phyloP scores from a whole-genome alignment of 2,113 vertebrate genomes.

The Gorsachius goisagi region DNA sequence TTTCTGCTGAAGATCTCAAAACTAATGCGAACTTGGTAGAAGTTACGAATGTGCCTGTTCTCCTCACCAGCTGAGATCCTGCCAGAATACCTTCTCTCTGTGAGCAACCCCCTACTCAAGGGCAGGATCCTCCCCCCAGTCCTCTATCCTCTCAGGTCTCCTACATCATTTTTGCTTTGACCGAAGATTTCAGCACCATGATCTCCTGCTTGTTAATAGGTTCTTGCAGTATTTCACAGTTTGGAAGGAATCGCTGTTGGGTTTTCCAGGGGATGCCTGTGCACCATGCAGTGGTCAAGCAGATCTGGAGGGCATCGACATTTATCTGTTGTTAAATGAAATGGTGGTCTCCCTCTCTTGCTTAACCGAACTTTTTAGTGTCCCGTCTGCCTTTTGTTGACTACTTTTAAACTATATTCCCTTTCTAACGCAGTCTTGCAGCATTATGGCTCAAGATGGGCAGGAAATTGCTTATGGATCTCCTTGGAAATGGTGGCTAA shows the following conservation, averaged over 20 bases:
- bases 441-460: background rate
- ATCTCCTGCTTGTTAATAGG: background rate
- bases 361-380: background rate
- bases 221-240: background rate
- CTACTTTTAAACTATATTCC: background rate
- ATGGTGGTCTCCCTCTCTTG: background rate
- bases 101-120: background rate
- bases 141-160: background rate
- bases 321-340: background rate
- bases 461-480: slow-evolving; percentile 33
- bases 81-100: background rate
- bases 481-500: slow-evolving; percentile 39
- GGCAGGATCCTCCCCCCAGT: background rate
- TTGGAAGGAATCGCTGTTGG: background rate
- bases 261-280: background rate
- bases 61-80: background rate
- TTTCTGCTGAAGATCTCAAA: background rate
- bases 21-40: slow-evolving; percentile 14
- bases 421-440: background rate
- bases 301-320: background rate
- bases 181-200: background rate
- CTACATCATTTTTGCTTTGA: background rate
- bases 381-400: background rate
- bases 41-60: slow-evolving; percentile 14
- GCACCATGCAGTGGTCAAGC: background rate